Percentiles rank a stretch among this genome's conserved stretches.
Conservation (phyloP, 2,888 invertebrate species). For the Drosophila peninsularis region DNA sequence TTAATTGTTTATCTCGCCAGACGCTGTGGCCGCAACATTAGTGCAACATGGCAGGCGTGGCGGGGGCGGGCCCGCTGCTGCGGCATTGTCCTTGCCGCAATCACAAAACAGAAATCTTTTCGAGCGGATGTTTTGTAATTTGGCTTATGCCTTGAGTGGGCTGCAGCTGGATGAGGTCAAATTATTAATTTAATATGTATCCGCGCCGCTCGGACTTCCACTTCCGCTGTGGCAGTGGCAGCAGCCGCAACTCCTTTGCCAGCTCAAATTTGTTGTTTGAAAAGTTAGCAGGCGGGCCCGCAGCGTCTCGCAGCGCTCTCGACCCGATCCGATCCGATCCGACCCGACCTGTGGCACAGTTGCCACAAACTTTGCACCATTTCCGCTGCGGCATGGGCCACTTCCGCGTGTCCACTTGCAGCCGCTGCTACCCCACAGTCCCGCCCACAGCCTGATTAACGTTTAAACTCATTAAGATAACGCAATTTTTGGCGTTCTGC, state of each 20-base stretch:
- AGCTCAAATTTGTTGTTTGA: slow-evolving; percentile 50
- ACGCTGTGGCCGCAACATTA: slow-evolving; percentile 69
- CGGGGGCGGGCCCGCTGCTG: background rate
- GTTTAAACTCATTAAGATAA: slow-evolving; percentile 84
- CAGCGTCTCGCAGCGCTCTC: slow-evolving; percentile 14
- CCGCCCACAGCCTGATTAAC: slow-evolving; percentile 67
- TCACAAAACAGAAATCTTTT: slow-evolving; percentile 73
- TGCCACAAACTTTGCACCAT: slow-evolving; percentile 72
- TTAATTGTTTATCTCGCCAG: slow-evolving; percentile 78
- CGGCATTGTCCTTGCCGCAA: slow-evolving; percentile 73
- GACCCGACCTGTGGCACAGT: slow-evolving; percentile 55
- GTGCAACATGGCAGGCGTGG: slow-evolving; percentile 65
- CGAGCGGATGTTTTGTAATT: slow-evolving; percentile 70
- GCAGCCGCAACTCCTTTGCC: slow-evolving; percentile 47
- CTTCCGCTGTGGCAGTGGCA: slow-evolving; percentile 60
- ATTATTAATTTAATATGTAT: slow-evolving; percentile 82
- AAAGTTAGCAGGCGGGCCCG: slow-evolving; percentile 53
- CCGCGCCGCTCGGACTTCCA: slow-evolving; percentile 64
- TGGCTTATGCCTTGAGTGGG: slow-evolving; percentile 51
- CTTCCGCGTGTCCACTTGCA: slow-evolving; percentile 39
- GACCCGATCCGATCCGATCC: slow-evolving; percentile 34
- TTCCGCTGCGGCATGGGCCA: slow-evolving; percentile 61
- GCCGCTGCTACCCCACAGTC: slow-evolving; percentile 6
- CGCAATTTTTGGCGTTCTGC: slow-evolving; percentile 75
- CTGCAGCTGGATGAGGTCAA: slow-evolving; percentile 64